Evolutionary conservation across 2,888 invertebrate species (phyloP).

Genomic region (Lasioglossum zephyrum): DNA sequence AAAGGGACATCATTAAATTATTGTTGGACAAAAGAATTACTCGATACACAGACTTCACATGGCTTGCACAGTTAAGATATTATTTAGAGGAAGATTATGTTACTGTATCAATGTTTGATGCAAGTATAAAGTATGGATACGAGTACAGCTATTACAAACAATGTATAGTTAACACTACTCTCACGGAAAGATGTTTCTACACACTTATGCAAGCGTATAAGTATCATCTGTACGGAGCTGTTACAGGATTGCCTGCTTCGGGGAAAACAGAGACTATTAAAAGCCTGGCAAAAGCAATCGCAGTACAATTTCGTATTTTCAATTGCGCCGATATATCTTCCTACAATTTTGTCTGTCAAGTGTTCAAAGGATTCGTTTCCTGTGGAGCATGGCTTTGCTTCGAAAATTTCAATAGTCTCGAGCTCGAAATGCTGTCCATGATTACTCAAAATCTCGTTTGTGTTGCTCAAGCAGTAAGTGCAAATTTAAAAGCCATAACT

Average conservation of each 20-base stretch:
- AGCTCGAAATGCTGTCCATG: conserved; percentile 86
- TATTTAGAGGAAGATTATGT: conserved; percentile 85
- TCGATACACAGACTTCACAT: conserved; percentile 86
- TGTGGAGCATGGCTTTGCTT: conserved; percentile 87
- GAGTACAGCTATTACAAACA: conserved; percentile 86
- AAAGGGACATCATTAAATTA: conserved; percentile 85
- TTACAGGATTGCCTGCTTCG: conserved; percentile 85
- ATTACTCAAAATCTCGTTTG: conserved; percentile 86
- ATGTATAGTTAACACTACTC: conserved; percentile 84
- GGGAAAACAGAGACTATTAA: conserved; percentile 86
- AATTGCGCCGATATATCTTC: conserved; percentile 86
- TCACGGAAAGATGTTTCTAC: conserved; percentile 86
- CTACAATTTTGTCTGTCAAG: conserved; percentile 86
- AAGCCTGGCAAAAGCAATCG: conserved; percentile 86
- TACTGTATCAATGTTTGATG: conserved; percentile 85
- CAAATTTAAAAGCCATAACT: conserved; percentile 81
- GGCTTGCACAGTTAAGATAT: conserved; percentile 87
- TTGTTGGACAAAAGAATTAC: conserved; percentile 81
- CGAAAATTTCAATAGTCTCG: conserved; percentile 86
- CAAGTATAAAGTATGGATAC: conserved; percentile 86
- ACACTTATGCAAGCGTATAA: conserved; percentile 87
- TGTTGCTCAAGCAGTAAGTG: conserved; percentile 84
- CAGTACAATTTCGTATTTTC: conserved; percentile 86
- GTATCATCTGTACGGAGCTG: conserved; percentile 86
- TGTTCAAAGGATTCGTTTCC: conserved; percentile 86